These are phyloP conservation scores for Oreortyx pictus DNA, from an alignment of 2,797 vertebrate species.

Conservation along the genomic window DNA sequence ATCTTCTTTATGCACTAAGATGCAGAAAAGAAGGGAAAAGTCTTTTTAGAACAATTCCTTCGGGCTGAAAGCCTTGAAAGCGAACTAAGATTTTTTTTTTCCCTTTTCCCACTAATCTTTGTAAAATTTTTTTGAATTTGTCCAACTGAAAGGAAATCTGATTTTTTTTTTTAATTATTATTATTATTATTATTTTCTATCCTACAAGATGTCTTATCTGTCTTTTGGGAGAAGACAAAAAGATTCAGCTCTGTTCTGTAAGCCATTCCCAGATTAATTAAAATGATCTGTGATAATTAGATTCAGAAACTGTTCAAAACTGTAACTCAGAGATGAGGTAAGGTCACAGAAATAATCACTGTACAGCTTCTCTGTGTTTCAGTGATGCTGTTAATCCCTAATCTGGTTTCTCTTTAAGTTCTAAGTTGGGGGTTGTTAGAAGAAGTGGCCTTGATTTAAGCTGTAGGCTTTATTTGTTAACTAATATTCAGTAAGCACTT, in stretches of 20 bases:
- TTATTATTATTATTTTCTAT: background rate
- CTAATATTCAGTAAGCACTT: background rate
- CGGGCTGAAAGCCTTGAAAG: background rate
- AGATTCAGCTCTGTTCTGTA: background rate
- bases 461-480: background rate
- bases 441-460: fast-evolving
- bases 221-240: background rate
- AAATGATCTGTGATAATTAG: background rate
- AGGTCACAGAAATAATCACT: background rate
- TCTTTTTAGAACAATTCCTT: background rate
- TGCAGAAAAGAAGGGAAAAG: background rate
- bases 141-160: background rate
- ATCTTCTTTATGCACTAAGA: conserved; percentile 4
- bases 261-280: background rate
- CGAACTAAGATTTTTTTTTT: background rate
- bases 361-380: background rate
- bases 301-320: background rate
- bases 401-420: background rate
- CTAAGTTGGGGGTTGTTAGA: background rate
- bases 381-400: background rate
- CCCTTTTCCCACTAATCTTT: background rate
- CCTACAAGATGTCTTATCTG: background rate
- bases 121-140: background rate
- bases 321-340: background rate
- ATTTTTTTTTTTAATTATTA: background rate